phyloP scores from a whole-genome alignment of 2,888 invertebrate species.

The Dryadula phaetusa region DNA sequence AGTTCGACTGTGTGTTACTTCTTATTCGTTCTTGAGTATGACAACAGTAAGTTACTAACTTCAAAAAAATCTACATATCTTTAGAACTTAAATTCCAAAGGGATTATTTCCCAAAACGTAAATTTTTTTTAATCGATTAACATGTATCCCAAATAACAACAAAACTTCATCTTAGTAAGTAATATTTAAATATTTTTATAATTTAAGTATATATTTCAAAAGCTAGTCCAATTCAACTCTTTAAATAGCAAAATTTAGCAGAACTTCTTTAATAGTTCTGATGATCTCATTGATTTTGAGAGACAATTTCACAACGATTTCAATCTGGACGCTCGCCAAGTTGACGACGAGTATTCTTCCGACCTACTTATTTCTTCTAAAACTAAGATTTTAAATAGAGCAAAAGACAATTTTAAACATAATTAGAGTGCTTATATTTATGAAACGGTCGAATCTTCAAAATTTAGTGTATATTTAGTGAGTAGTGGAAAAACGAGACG shows the following conservation, averaged over 20 bases:
- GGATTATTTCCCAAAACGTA: too few species aligned
- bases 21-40: too few species aligned
- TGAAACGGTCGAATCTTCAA: not conserved
- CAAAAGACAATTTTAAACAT: constrained; percentile 34
- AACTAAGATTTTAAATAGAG: constrained; percentile 53
- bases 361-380: constrained; percentile 57
- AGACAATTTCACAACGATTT: constrained; percentile 47
- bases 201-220: not conserved
- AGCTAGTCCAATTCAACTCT: not conserved
- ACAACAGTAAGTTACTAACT: too few species aligned
- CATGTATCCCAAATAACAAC: not conserved
- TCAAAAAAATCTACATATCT: too few species aligned
- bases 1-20: too few species aligned
- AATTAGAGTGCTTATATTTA: constrained; percentile 14
- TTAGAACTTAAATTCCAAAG: not conserved
- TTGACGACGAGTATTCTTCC: constrained; percentile 58
- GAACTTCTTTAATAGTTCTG: constrained; percentile 30
- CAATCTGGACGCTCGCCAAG: constrained; percentile 54
- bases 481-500: not conserved
- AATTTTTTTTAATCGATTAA: not conserved
- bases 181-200: not conserved
- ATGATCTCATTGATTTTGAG: constrained; percentile 45
- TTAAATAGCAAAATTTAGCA: constrained; percentile 15
- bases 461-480: too few species aligned
- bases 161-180: not conserved